Base-by-base conservation (phyloP, 1,140 invertebrate species). In the Apis florea region DNA sequence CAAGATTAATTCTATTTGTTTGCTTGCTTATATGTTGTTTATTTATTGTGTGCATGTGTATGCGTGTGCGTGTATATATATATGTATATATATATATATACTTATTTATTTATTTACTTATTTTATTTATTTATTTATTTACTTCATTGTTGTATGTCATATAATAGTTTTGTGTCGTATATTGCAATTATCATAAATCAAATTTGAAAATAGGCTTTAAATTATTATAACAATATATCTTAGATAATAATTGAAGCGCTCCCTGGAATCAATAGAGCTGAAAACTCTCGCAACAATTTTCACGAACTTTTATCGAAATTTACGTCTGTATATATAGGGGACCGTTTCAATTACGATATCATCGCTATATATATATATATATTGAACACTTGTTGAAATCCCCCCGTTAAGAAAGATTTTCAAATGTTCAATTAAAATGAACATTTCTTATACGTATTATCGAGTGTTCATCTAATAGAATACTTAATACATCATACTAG, bases 121-220 rank as follows among this genome's bases (percentile, higher is more conserved):
- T 19, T 79, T 71, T 40, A 51, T 78, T 82, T 84, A 82, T 90
- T 89, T 82, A 90, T 91, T 91, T 90, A 92, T 89, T 92, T 91
- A 86, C 90, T 91, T 92, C 90, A 92, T 92, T 92, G 88, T 92
- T 91, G 91, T 92, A 90, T 88, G 85, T 91, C 88, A 91, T 91
- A 92, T 92, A 92, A 92, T 92, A 91, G 88, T 91, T 92, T 90
- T 89, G 88, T 92, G 90, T 91, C 84, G 89, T 90, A 91, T 92
- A 90, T 92, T 91, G 91, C 90, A 91, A 88, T 91, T 91, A 90
- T 92, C 86, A 91, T 92, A 92, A 92, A 91, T 91, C 86, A 92
- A 92, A 92, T 91, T 92, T 91, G 90, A 92, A 92, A 92, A 92
- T 92, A 92, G 89, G 90, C 90, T 92, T 92, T 89, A 91, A 92